Conservation (phyloP, 2,113 vertebrate genomes). For the Castor canadensis region DNA sequence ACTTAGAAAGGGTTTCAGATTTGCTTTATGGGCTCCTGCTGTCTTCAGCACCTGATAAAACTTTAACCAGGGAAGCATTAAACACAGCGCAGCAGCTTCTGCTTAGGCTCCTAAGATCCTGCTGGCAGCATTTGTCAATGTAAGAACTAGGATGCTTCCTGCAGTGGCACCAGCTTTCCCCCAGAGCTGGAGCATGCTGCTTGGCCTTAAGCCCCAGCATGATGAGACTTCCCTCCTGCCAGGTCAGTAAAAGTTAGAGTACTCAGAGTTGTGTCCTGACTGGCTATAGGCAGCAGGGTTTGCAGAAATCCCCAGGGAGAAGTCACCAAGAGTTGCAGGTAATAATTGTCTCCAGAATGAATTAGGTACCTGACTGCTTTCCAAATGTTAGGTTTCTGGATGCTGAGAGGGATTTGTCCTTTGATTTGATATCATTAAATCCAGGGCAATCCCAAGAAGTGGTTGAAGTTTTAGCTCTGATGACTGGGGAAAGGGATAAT, state of each 20-base stretch:
- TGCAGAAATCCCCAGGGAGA: slow-evolving; percentile 16
- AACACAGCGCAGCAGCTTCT: slow-evolving; percentile 52
- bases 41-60: slow-evolving; percentile 77
- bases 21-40: slow-evolving; percentile 62
- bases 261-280: slow-evolving; percentile 35
- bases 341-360: slow-evolving; percentile 37
- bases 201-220: slow-evolving; percentile 42
- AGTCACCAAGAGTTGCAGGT: slow-evolving; percentile 11
- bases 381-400: slow-evolving; percentile 12
- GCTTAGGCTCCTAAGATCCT: slow-evolving; percentile 64
- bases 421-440: slow-evolving; percentile 44
- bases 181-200: not conserved
- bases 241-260: slow-evolving; percentile 32
- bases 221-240: not conserved
- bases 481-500: not conserved
- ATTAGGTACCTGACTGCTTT: not conserved
- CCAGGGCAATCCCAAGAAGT: not conserved
- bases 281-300: not conserved
- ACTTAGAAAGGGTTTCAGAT: slow-evolving; percentile 54
- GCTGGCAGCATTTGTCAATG: slow-evolving; percentile 63
- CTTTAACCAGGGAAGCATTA: slow-evolving; percentile 74
- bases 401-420: not conserved
- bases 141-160: slow-evolving; percentile 55
- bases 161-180: slow-evolving; percentile 54
- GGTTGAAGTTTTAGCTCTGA: not conserved